Conservation (phyloP, 2,113 vertebrate species). For the Raphicerus campestris region DNA sequence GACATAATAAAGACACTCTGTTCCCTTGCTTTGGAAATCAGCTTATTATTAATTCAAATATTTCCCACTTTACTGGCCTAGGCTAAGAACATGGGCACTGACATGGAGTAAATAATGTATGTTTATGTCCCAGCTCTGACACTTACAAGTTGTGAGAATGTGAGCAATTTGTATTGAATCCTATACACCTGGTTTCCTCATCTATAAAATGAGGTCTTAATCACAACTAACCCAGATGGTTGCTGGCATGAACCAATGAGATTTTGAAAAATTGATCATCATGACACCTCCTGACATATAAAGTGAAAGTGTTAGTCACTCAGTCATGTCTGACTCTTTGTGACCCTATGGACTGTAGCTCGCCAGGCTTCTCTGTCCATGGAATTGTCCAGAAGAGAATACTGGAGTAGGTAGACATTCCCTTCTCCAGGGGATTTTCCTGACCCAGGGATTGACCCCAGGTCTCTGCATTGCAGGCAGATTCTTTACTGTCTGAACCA, state of each 20-base stretch:
- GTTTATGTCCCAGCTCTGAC: not conserved
- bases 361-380: not conserved
- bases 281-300: not conserved
- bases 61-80: not conserved
- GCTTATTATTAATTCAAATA: not conserved
- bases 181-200: not conserved
- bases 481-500: not conserved
- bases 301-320: not conserved
- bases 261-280: not conserved
- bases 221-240: not conserved
- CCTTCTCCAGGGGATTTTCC: not conserved
- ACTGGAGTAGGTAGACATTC: not conserved
- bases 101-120: not conserved
- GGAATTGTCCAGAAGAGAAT: not conserved
- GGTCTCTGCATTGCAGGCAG: not conserved
- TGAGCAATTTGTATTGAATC: not conserved
- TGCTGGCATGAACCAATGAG: not conserved
- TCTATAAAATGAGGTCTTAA: not conserved
- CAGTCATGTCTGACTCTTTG: not conserved
- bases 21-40: not conserved
- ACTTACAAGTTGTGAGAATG: not conserved
- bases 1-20: not conserved
- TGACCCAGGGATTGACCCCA: not conserved
- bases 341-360: not conserved
- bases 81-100: not conserved